Percentiles rank a stretch among this genome's conserved stretches.
Evolutionary conservation across 2,797 vertebrate species (phyloP).

Genomic region (Antrozous pallidus): DNA sequence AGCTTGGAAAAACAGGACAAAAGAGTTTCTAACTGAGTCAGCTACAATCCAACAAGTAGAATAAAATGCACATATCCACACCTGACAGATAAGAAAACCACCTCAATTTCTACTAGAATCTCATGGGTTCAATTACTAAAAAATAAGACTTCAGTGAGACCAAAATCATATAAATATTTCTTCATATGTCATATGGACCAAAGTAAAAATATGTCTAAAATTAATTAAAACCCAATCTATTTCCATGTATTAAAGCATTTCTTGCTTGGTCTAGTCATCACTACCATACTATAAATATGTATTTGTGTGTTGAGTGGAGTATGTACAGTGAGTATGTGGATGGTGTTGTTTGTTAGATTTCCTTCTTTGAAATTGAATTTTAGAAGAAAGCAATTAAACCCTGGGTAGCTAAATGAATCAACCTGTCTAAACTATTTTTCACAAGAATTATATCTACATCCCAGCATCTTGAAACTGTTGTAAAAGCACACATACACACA

Average conservation of each 20-base stretch:
- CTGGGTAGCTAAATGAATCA: slow-evolving; percentile 81
- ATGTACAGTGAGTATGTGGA: background rate
- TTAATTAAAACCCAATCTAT: background rate
- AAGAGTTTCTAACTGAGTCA: slow-evolving; percentile 60
- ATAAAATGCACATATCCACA: background rate
- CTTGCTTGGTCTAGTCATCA: slow-evolving; percentile 39
- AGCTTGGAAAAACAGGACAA: slow-evolving; percentile 55
- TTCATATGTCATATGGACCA: background rate
- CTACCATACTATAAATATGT: slow-evolving; percentile 1
- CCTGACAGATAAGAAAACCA: background rate
- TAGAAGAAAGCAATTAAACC: slow-evolving; percentile 75
- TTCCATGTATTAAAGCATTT: slow-evolving; percentile 31
- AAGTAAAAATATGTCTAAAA: background rate
- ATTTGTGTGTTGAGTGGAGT: background rate
- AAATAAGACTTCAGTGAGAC: background rate
- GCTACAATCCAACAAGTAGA: slow-evolving; percentile 57
- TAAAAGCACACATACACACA: slow-evolving; percentile 66
- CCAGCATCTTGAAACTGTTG: slow-evolving; percentile 79
- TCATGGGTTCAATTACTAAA: background rate
- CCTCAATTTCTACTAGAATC: slow-evolving; percentile 41
- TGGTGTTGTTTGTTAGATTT: background rate
- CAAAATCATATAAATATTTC: background rate
- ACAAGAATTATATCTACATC: slow-evolving; percentile 75
- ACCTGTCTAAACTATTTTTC: slow-evolving; percentile 76
- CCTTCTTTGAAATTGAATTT: slow-evolving; percentile 75